Evolutionary conservation across 2,797 vertebrate genomes (phyloP).

Genomic region (Ctenopoma multispine): DNA sequence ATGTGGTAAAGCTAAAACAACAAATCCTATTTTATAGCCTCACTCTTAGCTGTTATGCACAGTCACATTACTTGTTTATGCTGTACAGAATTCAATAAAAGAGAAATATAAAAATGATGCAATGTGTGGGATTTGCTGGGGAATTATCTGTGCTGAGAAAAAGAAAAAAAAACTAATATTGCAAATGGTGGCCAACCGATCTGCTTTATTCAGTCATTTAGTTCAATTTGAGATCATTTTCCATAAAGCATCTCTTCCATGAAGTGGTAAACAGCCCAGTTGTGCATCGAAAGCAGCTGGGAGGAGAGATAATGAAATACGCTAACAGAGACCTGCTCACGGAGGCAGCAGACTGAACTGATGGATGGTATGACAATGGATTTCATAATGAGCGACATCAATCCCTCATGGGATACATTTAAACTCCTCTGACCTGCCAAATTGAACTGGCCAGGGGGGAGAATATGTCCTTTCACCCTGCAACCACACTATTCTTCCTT

Average conservation of each 20-base stretch:
- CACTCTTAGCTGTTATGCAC: background rate
- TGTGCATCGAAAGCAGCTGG: slow-evolving; percentile 33
- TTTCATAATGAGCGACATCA: slow-evolving; percentile 31
- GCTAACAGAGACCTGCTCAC: slow-evolving; percentile 13
- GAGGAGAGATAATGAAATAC: slow-evolving; percentile 32
- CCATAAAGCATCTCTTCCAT: slow-evolving; percentile 21
- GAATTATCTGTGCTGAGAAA: slow-evolving; percentile 15
- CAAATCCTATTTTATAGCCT: background rate
- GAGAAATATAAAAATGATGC: background rate
- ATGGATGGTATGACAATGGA: slow-evolving; percentile 20
- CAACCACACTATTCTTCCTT: background rate
- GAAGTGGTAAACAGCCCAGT: slow-evolving; percentile 34
- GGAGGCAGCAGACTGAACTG: slow-evolving; percentile 16
- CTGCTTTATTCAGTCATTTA: slow-evolving; percentile 19
- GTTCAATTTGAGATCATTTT: slow-evolving; percentile 29
- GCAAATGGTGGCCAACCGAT: slow-evolving; percentile 15
- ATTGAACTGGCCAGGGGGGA: slow-evolving; percentile 13
- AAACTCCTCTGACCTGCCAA: slow-evolving; percentile 16
- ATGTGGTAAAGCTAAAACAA: background rate
- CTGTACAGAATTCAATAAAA: slow-evolving; percentile 11
- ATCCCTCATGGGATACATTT: slow-evolving; percentile 1
- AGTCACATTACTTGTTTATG: slow-evolving; percentile 34
- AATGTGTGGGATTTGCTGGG: slow-evolving; percentile 3
- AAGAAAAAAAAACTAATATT: background rate
- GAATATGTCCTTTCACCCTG: slow-evolving; percentile 11